Evolutionary conservation across 2,888 invertebrate genomes (phyloP), one percentile per base, ranked within the genome.

Genomic region (Macaria liturata): DNA sequence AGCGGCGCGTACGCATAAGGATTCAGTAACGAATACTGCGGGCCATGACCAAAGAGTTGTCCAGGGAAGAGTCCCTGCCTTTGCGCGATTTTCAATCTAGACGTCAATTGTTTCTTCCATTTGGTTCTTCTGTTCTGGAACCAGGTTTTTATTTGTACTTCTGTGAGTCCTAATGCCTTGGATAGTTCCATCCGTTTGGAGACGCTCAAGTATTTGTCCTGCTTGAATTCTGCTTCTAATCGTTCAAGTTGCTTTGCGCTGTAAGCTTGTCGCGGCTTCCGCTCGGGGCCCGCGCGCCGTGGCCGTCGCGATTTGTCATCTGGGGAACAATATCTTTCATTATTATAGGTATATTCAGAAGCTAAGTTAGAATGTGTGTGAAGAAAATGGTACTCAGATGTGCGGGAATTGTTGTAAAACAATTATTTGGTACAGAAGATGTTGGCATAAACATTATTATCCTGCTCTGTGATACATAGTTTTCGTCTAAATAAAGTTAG

Each of bases 141-240:
- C 98, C 98, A 98, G 0, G 98, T 98, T 83, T 98, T 98, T 68
- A 98, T 98, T 88, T 98, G 98, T 0, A 98, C 98, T 60, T 98
- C 98, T 0, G 98, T 98, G 46, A 98, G 92, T 67, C 95, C 96
- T 39, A 99, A 85, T 0, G 95, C 95, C 82, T 97, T 97, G 0
- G 98, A 98, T 4, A 99, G 91, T 72, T 98, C 98, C 95, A 98
- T 96, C 54, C 99, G 93, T 83, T 98, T 99, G 75, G 97, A 97
- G 0, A 99, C 98, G 84, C 98, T 98, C 54, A 99, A 93, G 83
- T 99, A 99, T 83, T 99, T 98, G 91, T 99, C 98, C 54, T 96
- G 93, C 92, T 98, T 98, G 85, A 99, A 99, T 88, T 99, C 99
- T 5, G 95, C 94, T 86, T 99, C 99, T 32, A 99, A 93, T 62